These are phyloP conservation scores for Limanda limanda DNA, from an alignment of 2,113 vertebrate genomes.

Conservation along the genomic window DNA sequence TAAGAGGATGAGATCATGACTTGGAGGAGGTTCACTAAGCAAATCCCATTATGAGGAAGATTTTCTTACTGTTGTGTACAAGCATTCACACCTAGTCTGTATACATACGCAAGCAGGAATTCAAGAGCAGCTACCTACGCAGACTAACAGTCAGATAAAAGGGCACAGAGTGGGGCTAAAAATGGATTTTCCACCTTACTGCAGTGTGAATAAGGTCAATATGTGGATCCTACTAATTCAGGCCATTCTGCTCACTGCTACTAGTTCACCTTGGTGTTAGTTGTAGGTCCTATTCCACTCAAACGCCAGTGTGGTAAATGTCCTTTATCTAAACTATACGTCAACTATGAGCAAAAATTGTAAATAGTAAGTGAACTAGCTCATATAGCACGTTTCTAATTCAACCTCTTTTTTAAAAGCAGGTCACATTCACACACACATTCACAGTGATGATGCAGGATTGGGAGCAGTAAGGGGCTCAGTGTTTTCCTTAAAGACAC, in stretches of 20 bases:
- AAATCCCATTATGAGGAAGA: constrained; percentile 55
- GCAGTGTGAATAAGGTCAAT: constrained; percentile 25
- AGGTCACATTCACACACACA: not conserved
- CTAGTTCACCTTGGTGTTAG: not conserved
- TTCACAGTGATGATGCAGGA: not conserved
- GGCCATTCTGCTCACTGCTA: constrained; percentile 14
- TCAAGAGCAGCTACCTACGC: not conserved
- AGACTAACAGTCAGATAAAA: constrained; percentile 4
- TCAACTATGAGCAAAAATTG: no score
- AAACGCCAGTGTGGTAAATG: not conserved
- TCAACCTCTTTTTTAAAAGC: not conserved
- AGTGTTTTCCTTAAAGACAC: not conserved
- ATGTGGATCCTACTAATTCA: constrained; percentile 29
- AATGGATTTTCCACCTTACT: constrained; percentile 29
- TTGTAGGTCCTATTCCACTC: not conserved
- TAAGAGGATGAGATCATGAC: constrained; percentile 60
- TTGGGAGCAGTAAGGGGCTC: not conserved
- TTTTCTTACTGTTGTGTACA: constrained; percentile 29
- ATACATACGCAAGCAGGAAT: not conserved
- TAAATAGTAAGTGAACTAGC: no score
- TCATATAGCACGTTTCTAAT: not conserved
- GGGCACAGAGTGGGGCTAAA: not conserved
- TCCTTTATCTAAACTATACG: no score
- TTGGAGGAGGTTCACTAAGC: constrained; percentile 47
- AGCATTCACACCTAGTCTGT: not conserved